Base-by-base conservation (phyloP, 1,140 invertebrate species). In the Sarcophaga bullata region DNA sequence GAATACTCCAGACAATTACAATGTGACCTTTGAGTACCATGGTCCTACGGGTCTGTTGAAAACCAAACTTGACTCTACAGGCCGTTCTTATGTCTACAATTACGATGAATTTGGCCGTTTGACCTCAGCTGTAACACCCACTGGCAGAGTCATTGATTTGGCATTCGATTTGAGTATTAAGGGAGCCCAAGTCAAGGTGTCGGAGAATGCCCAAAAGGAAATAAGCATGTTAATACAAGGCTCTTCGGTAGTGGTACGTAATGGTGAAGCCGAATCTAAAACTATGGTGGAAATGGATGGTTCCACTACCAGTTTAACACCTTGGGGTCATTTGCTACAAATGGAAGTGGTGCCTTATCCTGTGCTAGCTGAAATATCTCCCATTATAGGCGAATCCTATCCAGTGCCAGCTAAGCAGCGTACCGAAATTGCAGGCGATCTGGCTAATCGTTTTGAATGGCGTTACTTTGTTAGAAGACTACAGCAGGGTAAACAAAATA, bases 371-470 rank as follows among this genome's bases (percentile, higher is more conserved):
- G 96, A 97, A 87, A 94, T 96, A 68, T 95, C 96, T 86, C 95
- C 95, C 3, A 92, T 97, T 4, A 87, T 97, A 0, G 95, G 95
- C 0, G 96, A 97, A 89, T 97, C 95, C 85, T 97, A 97, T 86
- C 97, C 97, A 0, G 95, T 98, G 1, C 96, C 97, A 4, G 95
- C 95, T 1, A 97, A 97, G 88, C 96, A 98, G 88, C 94, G 94
- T 84, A 96, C 95, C 0, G 96, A 97, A 90, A 94, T 98, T 47
- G 95, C 95, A 15, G 96, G 96, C 0, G 97, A 98, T 87, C 91
- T 98, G 37, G 95, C 97, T 0, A 98, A 98, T 88, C 92, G 96
- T 82, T 96, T 99, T 84, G 97, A 98, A 91, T 99, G 98, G 97
- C 92, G 97, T 62, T 99, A 98, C 89, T 97, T 97, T 90, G 91